These are phyloP conservation scores for Cordylochernes scorpioides DNA, from an alignment of 2,888 invertebrate species.

Conservation along the genomic window DNA sequence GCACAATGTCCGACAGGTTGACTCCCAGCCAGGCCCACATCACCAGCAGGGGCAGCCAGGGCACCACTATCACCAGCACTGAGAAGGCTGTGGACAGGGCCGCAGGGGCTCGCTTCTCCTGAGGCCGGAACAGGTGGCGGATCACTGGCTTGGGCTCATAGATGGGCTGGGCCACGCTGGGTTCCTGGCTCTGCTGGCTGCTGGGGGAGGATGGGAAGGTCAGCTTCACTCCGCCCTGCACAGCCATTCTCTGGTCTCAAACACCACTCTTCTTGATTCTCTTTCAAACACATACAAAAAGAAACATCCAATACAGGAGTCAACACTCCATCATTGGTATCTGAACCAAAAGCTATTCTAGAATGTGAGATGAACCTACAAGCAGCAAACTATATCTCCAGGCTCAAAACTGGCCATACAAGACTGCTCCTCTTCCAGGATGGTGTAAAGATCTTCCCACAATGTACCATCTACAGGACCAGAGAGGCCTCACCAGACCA, in stretches of 20 bases:
- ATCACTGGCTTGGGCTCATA: constrained; percentile 32
- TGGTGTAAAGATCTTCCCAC: no score
- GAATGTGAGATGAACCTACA: no score
- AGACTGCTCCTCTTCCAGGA: no score
- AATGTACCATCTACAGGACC: no score
- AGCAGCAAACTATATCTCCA: no score
- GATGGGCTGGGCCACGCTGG: no score
- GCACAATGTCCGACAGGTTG: constrained; percentile 54
- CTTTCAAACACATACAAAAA: no score
- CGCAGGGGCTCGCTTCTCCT: constrained; percentile 69
- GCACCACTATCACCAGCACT: constrained; percentile 44
- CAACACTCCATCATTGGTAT: no score
- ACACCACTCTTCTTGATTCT: constrained; percentile 19
- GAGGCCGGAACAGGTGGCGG: constrained; percentile 57
- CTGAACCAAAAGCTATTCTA: no score
- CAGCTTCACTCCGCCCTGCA: constrained; percentile 8
- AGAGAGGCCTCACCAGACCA: no score
- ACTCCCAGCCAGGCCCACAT: constrained; percentile 66
- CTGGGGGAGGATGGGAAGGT: constrained; percentile 6
- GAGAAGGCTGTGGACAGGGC: constrained; percentile 73
- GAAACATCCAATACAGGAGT: neutral
- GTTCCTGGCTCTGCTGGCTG: constrained; percentile 1
- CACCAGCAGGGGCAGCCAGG: constrained; percentile 39
- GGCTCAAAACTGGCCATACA: no score
- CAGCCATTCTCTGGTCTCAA: no score